Percentiles rank a stretch among this genome's conserved stretches.
Conservation (phyloP, 2,113 vertebrate genomes). For the Peromyscus maniculatus region DNA sequence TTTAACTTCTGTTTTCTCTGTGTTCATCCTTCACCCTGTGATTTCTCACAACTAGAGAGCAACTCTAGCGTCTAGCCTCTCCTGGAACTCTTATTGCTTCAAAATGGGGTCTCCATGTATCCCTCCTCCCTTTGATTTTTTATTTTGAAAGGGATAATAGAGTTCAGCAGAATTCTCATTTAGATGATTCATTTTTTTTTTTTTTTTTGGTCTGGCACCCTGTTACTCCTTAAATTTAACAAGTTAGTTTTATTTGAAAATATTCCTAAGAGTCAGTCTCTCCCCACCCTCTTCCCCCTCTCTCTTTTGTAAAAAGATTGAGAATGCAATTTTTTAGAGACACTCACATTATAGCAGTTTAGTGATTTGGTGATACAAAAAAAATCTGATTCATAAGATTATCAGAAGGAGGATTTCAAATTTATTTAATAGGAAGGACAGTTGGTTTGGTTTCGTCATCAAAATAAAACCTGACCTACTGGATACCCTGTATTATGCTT, state of each 20-base stretch:
- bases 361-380: conserved; percentile 11
- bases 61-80: background rate
- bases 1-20: conserved; percentile 35
- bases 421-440: conserved; percentile 59
- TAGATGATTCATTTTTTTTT: background rate
- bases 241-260: conserved; percentile 47
- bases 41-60: background rate
- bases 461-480: conserved; percentile 81
- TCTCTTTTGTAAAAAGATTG: background rate
- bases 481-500: conserved; percentile 80
- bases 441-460: conserved; percentile 82
- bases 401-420: conserved; percentile 69
- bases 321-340: conserved; percentile 47
- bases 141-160: conserved; percentile 58
- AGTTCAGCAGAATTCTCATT: conserved; percentile 46
- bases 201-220: background rate
- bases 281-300: background rate
- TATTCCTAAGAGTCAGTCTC: conserved; percentile 15
- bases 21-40: conserved; percentile 6
- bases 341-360: background rate
- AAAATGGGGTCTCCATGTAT: background rate
- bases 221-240: conserved; percentile 38
- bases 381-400: conserved; percentile 63
- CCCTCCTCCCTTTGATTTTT: conserved; percentile 52
- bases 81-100: conserved; percentile 18